phyloP scores from a whole-genome alignment of 2,797 vertebrate genomes.

The Champsocephalus esox region DNA sequence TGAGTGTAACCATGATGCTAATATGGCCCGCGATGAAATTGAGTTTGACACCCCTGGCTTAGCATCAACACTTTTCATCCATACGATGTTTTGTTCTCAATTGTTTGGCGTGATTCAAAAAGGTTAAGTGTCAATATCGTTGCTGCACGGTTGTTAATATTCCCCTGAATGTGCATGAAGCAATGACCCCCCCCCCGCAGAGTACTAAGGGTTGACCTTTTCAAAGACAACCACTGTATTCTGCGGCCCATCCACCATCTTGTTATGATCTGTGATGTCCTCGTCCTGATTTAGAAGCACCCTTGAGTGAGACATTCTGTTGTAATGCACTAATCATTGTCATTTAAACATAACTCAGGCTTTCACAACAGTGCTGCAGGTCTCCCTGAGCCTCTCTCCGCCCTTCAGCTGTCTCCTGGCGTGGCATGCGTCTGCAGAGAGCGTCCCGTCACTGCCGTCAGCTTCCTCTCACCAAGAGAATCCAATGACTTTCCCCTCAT shows the following conservation, averaged over 20 bases:
- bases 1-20: too few species aligned
- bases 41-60: too few species aligned
- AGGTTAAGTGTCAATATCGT: neutral
- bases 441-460: slow-evolving; percentile 65
- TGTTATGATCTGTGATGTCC: neutral
- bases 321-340: neutral
- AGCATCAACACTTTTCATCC: neutral
- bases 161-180: neutral
- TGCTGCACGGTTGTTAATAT: neutral
- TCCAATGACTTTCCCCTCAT: slow-evolving; percentile 85
- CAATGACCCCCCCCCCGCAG: neutral
- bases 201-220: too few species aligned
- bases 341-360: slow-evolving; percentile 13
- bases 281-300: slow-evolving; percentile 3
- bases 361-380: slow-evolving; percentile 10
- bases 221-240: neutral
- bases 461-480: slow-evolving; percentile 75
- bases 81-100: neutral
- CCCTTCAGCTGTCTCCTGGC: slow-evolving; percentile 67
- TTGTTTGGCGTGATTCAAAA: too few species aligned
- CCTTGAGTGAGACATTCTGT: neutral
- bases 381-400: slow-evolving; percentile 26
- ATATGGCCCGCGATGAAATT: too few species aligned
- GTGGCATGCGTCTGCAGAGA: slow-evolving; percentile 68
- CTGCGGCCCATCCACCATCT: neutral